Conservation (phyloP, 2,888 invertebrate genomes). For the Stenurella melanura region DNA sequence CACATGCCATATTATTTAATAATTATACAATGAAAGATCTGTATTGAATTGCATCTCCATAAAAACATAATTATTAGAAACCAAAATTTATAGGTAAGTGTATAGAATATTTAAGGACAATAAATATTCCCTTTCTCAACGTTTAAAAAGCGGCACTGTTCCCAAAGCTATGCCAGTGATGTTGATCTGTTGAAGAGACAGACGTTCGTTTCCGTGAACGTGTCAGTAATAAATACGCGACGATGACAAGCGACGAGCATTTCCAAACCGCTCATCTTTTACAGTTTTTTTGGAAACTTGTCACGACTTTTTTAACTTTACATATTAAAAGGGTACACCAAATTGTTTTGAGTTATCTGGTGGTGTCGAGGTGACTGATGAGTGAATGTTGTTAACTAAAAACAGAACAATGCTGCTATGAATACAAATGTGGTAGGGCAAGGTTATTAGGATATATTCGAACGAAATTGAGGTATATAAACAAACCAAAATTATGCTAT, state of each 20-base stretch:
- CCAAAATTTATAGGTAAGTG: not conserved
- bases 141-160: not conserved
- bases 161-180: constrained; percentile 8
- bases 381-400: constrained; percentile 31
- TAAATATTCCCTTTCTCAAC: not conserved
- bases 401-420: constrained; percentile 31
- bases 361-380: constrained; percentile 32
- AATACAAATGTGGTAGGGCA: constrained; percentile 28
- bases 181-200: constrained; percentile 27
- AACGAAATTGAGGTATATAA: not conserved
- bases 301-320: constrained; percentile 35
- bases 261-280: constrained; percentile 36
- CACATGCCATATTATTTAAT: too few species aligned
- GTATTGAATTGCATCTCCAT: too few species aligned
- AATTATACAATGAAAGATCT: too few species aligned
- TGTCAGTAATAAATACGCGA: constrained; percentile 40
- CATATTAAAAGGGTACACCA: constrained; percentile 24
- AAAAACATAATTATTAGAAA: too few species aligned
- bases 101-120: not conserved
- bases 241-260: constrained; percentile 34
- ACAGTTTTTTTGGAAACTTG: constrained; percentile 32
- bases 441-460: not conserved
- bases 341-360: constrained; percentile 32
- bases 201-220: constrained; percentile 35
- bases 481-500: too few species aligned